Conservation (phyloP, 2,888 invertebrate genomes). For the Eucriotettix oculatus region DNA sequence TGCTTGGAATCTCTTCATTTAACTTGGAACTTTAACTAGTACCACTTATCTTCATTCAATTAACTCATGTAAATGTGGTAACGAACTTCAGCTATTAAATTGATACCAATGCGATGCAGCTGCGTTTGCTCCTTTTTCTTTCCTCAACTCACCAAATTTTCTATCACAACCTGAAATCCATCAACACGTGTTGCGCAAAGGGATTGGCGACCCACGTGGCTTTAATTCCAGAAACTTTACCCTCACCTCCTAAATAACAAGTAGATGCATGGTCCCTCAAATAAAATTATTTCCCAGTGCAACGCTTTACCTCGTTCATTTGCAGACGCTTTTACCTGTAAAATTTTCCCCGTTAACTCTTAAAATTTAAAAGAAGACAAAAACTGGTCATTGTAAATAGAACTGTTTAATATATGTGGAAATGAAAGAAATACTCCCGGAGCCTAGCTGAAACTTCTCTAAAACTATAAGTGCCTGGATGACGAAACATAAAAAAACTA, state of each 20-base stretch:
- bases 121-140: neutral
- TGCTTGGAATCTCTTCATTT: too few species aligned
- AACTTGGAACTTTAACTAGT: too few species aligned
- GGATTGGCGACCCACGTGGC: neutral
- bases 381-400: neutral
- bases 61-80: neutral
- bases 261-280: neutral
- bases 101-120: neutral
- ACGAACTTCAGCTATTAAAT: too few species aligned
- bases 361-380: neutral
- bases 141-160: too few species aligned
- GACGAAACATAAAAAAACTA: too few species aligned
- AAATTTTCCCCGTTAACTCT: neutral
- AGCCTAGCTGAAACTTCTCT: neutral
- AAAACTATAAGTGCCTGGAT: too few species aligned
- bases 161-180: too few species aligned
- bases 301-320: neutral
- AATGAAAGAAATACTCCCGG: neutral
- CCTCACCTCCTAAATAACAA: neutral
- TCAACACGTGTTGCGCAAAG: slow-evolving; percentile 1
- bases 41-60: neutral
- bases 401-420: neutral
- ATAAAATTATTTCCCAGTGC: neutral
- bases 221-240: neutral
- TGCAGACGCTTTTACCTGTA: neutral